Base-by-base conservation (phyloP, 37 sponge, comb jelly and placozoan species). In the Spongilla lacustris region DNA sequence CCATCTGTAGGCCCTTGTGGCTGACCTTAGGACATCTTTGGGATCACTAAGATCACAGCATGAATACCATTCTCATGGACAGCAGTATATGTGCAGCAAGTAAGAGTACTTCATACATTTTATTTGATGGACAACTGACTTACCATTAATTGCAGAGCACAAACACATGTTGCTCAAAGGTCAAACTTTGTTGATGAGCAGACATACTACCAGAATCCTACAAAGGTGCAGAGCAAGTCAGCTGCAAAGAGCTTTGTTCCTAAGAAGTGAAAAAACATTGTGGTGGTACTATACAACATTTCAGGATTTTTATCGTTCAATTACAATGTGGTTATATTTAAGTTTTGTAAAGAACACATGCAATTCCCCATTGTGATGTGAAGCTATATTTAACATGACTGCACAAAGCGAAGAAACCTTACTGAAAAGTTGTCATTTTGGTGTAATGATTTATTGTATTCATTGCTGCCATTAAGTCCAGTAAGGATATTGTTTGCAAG, bases 81-180 rank as follows among this genome's bases (percentile, higher is more conserved):
- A 74, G 24, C 85, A 67, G 0, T 90, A 85, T 74, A 85, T 90
- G 70, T 33, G 37, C 41, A 85, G 86, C 86, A 85, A 85, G 86
- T 85, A 77, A 50, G 86, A n/a, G n/a, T n/a, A n/a, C n/a, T 32
- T 6, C 2, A 36, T 1, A 10, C 1, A 17, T 58, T 1, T 58
- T 17, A 1, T 58, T 58, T 6, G 58, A 10, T 17, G 4, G 12
- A 17, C 58, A 58, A 19, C 21, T 58, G 19, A 58, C 58, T 58
- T 17, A 6, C 58, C 19, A 13, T 58, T 6, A 17, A 58, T 58
- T 17, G 21, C 58, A 58, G 58, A 58, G 21, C 12, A 17, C 58
- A 58, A 17, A 58, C 58, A 58, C 58, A 58, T 58, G 21, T 17
- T 19, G 12, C 14, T 1, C 58, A 58, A 17, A 6, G 58, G 11